phyloP scores from a whole-genome alignment of 2,888 invertebrate species.

The Tenthredo scrophulariae region DNA sequence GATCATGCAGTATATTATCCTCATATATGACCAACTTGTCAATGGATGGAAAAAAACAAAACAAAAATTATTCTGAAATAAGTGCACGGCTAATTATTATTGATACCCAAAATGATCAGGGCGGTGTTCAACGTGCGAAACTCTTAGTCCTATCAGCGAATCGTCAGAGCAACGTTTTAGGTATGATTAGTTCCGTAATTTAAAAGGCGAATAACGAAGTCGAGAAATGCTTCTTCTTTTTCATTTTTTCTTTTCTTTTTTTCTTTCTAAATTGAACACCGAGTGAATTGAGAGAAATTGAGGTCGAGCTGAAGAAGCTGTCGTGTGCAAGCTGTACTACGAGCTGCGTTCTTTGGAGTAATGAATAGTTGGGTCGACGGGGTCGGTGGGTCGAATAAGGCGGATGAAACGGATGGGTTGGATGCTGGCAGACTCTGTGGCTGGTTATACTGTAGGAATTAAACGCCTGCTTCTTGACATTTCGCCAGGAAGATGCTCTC shows the following conservation, averaged over 20 bases:
- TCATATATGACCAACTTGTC: neutral
- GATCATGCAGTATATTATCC: neutral
- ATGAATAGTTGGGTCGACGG: constrained; percentile 69
- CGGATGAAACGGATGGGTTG: constrained; percentile 42
- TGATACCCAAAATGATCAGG: neutral
- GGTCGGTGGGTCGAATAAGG: constrained; percentile 47
- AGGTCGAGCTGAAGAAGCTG: constrained; percentile 38
- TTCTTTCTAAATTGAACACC: neutral
- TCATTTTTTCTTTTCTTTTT: neutral
- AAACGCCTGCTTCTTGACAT: constrained; percentile 74
- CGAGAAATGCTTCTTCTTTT: neutral
- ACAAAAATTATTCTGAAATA: neutral
- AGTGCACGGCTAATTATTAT: neutral
- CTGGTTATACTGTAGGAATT: constrained; percentile 63
- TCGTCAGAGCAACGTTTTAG: neutral
- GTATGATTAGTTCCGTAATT: neutral
- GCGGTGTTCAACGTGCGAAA: neutral
- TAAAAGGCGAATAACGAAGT: neutral
- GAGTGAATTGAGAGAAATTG: constrained; percentile 42
- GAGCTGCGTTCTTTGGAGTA: constrained; percentile 57
- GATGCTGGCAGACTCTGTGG: constrained; percentile 24
- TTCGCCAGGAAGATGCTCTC: constrained; percentile 69
- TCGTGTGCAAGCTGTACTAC: constrained; percentile 23
- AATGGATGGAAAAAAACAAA: neutral
- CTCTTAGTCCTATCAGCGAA: neutral